Evolutionary conservation across 92 coral and sea anemone genomes (phyloP), one percentile per base, ranked within the genome.

Genomic region (Epizoanthus ramosus): DNA sequence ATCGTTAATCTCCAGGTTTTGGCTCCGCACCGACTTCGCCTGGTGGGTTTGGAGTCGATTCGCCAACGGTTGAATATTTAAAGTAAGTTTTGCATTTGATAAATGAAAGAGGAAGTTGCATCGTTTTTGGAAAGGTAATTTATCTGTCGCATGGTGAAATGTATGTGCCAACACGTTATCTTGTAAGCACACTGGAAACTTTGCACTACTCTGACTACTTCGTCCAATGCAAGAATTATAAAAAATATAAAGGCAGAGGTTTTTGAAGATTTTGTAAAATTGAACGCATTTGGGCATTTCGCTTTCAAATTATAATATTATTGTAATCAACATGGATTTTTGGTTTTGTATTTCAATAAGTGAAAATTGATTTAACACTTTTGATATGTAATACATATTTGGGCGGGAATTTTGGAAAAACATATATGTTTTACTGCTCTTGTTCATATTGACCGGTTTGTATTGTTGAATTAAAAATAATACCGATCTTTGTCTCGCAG

Each of bases 61-160:
- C 99, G 9, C 99, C 99, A 47, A 90, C 95, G 19, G 74, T 88
- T 77, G 99, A 97, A 85, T 77, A 94, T 84, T 54, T 97, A 71
- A 97, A 80, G 99, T 97, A 58, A 92, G 99, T 77, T 60, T 76
- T 8, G 24, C 19, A 2, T 45, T 76, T 31, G 61, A 19, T 23
- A 33, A 33, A 17, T 9, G 56, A 50, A 50, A 10, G 16, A 22
- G 69, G 39, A 64, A 24, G 41, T 23, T 25, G 14, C 28, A 21
- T 63, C 22, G 12, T 50, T 50, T 47, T 9, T 50, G 14, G 54
- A 50, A 50, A 50, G 2, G 8, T 9, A 50, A 50, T 28, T 28
- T 28, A 28, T 50, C 54, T 50, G 54, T 13, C 54, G 2, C 54
- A 50, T 50, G 15, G 54, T 50, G 15, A 50, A 50, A 43, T 43